Evolutionary conservation across 2,113 vertebrate genomes (phyloP).

Genomic region (Spea multiplicata): DNA sequence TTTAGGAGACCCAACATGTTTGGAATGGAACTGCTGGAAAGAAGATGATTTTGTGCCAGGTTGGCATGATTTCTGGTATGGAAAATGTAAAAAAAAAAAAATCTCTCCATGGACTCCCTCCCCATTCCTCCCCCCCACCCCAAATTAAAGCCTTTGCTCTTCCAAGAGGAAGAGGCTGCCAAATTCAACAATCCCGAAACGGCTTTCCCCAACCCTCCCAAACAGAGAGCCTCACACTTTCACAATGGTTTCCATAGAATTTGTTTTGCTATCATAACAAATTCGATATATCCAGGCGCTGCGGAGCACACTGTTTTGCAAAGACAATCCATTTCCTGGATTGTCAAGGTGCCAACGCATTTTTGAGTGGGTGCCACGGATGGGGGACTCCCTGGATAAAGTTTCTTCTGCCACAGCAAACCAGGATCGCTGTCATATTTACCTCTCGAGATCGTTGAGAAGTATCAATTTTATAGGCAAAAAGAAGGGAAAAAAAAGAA

Average conservation of each 20-base stretch:
- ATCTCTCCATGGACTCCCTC: slow-evolving; percentile 60
- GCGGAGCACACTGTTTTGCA: slow-evolving; percentile 57
- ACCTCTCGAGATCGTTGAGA: no score
- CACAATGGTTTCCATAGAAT: slow-evolving; percentile 91
- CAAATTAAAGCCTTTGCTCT: slow-evolving; percentile 67
- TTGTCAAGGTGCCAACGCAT: slow-evolving; percentile 52
- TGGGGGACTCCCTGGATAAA: slow-evolving; percentile 49
- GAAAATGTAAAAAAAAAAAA: slow-evolving; percentile 64
- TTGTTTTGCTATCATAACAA: slow-evolving; percentile 88
- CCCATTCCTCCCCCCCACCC: slow-evolving; percentile 35
- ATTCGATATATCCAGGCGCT: slow-evolving; percentile 63
- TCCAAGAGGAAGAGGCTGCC: slow-evolving; percentile 70
- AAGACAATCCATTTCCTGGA: slow-evolving; percentile 57
- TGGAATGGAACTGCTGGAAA: slow-evolving; percentile 76
- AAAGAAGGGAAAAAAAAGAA: no score
- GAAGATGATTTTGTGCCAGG: slow-evolving; percentile 67
- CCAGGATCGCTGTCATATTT: slow-evolving; percentile 1
- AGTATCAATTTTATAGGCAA: no score
- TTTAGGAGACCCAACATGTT: slow-evolving; percentile 72
- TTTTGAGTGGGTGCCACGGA: slow-evolving; percentile 53
- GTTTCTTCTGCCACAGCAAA: slow-evolving; percentile 40
- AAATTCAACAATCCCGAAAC: slow-evolving; percentile 82
- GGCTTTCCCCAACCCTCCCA: slow-evolving; percentile 83
- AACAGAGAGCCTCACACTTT: slow-evolving; percentile 71
- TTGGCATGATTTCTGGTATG: slow-evolving; percentile 70